Conservation (phyloP, 2,888 invertebrate species). For the Vanessa cardui region DNA sequence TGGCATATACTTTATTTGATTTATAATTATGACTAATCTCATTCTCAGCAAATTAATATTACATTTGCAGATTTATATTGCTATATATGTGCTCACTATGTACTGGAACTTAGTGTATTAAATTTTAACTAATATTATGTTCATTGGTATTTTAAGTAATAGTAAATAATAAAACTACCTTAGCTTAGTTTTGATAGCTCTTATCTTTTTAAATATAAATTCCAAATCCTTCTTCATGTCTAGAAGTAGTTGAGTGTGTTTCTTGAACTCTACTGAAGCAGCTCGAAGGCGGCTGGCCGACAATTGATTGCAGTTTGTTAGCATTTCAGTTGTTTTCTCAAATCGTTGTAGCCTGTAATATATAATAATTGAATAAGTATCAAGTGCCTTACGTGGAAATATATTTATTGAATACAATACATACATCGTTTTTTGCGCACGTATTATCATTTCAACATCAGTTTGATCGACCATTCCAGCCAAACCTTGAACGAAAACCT, state of each 20-base stretch:
- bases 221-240: constrained; percentile 98
- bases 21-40: too few species aligned
- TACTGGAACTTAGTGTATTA: too few species aligned
- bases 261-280: constrained; percentile 94
- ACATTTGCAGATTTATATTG: too few species aligned
- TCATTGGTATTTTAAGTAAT: too few species aligned
- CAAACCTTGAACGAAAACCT: constrained; percentile 95
- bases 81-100: too few species aligned
- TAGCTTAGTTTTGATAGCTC: constrained; percentile 91
- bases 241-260: constrained; percentile 91
- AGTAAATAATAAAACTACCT: constrained; percentile 62
- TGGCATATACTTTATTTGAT: too few species aligned
- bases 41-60: too few species aligned
- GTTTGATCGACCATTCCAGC: constrained; percentile 96
- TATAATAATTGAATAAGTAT: not conserved
- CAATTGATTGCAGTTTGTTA: constrained; percentile 97
- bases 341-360: constrained; percentile 92
- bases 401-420: constrained; percentile 43
- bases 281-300: constrained; percentile 93
- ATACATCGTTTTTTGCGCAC: constrained; percentile 97
- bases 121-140: too few species aligned
- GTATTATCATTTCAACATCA: constrained; percentile 94
- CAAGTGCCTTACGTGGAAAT: not conserved
- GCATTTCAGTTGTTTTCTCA: constrained; percentile 99
- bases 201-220: constrained; percentile 95